Evolutionary conservation across 2,888 invertebrate species (phyloP).

Genomic region (Hyposoter dolosus): DNA sequence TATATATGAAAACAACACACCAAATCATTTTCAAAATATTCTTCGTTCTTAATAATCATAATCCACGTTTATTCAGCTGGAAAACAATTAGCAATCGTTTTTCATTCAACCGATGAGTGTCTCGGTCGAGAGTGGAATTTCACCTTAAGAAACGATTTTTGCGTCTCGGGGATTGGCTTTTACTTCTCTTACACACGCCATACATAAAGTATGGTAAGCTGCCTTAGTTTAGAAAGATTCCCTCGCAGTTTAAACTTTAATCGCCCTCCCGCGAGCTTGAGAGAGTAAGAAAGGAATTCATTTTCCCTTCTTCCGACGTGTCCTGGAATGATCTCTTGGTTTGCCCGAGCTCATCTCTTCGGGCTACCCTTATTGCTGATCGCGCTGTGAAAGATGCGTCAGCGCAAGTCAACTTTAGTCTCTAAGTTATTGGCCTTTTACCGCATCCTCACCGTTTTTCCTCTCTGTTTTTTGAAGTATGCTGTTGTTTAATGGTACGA

Average conservation of each 20-base stretch:
- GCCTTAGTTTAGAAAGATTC: slow-evolving; percentile 74
- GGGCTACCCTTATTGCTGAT: slow-evolving; percentile 52
- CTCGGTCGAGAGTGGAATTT: slow-evolving; percentile 34
- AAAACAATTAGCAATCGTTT: slow-evolving; percentile 37
- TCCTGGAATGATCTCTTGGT: slow-evolving; percentile 60
- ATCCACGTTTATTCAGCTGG: background rate
- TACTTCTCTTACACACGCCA: slow-evolving; percentile 84
- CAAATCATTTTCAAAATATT: background rate
- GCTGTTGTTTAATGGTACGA: slow-evolving; percentile 38
- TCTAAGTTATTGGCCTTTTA: slow-evolving; percentile 20
- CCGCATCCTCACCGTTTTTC: slow-evolving; percentile 37
- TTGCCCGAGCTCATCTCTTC: slow-evolving; percentile 36
- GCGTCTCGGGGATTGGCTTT: slow-evolving; percentile 73
- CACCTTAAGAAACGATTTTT: slow-evolving; percentile 59
- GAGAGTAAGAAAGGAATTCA: slow-evolving; percentile 73
- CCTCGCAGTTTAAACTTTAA: slow-evolving; percentile 79
- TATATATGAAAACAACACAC: background rate
- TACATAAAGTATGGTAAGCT: slow-evolving; percentile 83
- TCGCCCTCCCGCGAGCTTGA: slow-evolving; percentile 75
- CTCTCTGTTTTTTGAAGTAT: slow-evolving; percentile 43
- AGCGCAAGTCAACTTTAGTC: slow-evolving; percentile 58
- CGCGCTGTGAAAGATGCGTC: slow-evolving; percentile 60
- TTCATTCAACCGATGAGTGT: slow-evolving; percentile 8
- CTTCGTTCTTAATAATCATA: background rate
- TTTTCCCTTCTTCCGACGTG: slow-evolving; percentile 63